Base-by-base conservation (phyloP, 1,140 invertebrate genomes). In the Drosophila fuyamai region DNA sequence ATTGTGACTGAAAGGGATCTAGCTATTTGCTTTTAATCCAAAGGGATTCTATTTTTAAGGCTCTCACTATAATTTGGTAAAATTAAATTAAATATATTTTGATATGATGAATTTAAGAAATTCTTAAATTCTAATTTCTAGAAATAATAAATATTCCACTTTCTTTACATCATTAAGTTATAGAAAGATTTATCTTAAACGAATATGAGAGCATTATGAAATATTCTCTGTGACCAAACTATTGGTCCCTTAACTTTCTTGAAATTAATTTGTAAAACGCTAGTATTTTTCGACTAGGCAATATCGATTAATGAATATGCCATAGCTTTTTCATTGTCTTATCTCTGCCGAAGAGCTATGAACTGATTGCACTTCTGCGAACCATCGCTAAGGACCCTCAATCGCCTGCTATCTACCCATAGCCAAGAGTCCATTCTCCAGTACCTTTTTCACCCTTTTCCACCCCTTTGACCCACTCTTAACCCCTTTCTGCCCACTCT, bases 331-430 rank as follows among this genome's bases (percentile, higher is more conserved):
- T 66, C 61, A 68, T 68, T 53, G 65, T 68, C 61, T 36, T 46
- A 46, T 27, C 27, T 18, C 40, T 6, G 13, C 13, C 36, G 18
- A 65, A 65, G 60, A n/a, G 18, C 36, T 29, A 23, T 53, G 44
- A 66, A 68, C 60, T 68, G 65, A 54, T 68, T 68, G 65, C 65
- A 68, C 61, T 68, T 46, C 12, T 43, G 60, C 47, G 38, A 46
- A 47, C 35, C 60, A 29, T 29, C 38, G 47, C 36, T 18, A 46
- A 68, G 65, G 50, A 61, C 36, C 23, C 65, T 68, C 36, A 16
- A 65, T 18, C 36, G 10, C n/a, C 57, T 51, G 35, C 29, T 43
- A 48, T 43, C 18, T 53, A 5, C 10, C 16, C 46, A 36, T 27
- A n/a, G 36, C 40, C 29, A 51, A 68, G 65, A 51, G 60, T 38